Conservation (phyloP, 2,888 invertebrate genomes). For the Notocelia uddmanniana region DNA sequence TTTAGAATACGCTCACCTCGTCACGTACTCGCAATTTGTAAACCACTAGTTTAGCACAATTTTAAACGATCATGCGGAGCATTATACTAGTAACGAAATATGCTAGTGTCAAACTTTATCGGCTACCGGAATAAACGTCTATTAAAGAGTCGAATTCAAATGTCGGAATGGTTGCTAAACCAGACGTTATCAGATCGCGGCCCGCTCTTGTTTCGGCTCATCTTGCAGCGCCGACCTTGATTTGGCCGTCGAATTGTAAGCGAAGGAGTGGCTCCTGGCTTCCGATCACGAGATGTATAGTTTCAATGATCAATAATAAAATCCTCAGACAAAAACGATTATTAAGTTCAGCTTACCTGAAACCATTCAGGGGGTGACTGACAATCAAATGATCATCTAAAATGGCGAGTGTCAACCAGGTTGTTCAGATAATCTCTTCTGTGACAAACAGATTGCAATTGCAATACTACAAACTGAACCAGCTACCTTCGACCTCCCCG, state of each 20-base stretch:
- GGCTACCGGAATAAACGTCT: conserved; percentile 36
- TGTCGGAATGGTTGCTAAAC: conserved; percentile 73
- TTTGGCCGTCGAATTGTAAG: conserved; percentile 32
- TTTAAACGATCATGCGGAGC: conserved; percentile 17
- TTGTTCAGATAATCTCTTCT: conserved; percentile 51
- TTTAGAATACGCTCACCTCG: conserved; percentile 57
- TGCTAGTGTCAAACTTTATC: conserved; percentile 19
- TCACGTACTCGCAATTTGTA: conserved; percentile 62
- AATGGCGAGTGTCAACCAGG: conserved; percentile 46
- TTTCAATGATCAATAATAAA: conserved; percentile 14
- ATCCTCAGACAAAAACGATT: neutral
- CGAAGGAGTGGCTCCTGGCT: conserved; percentile 36
- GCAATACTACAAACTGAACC: conserved; percentile 50
- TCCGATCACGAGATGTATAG: conserved; percentile 43
- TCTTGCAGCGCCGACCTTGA: conserved; percentile 39
- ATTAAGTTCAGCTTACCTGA: conserved; percentile 12
- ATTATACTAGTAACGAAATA: conserved; percentile 21
- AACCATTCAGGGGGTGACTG: neutral
- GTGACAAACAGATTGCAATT: conserved; percentile 55
- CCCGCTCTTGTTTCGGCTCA: conserved; percentile 40
- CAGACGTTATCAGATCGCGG: conserved; percentile 50
- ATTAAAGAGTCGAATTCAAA: conserved; percentile 77
- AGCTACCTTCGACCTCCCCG: conserved; percentile 50
- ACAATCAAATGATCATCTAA: conserved; percentile 18
- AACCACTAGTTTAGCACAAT: conserved; percentile 39